These are phyloP conservation scores for Nemoura dubitans DNA, from an alignment of 2,888 invertebrate genomes.

Conservation along the genomic window DNA sequence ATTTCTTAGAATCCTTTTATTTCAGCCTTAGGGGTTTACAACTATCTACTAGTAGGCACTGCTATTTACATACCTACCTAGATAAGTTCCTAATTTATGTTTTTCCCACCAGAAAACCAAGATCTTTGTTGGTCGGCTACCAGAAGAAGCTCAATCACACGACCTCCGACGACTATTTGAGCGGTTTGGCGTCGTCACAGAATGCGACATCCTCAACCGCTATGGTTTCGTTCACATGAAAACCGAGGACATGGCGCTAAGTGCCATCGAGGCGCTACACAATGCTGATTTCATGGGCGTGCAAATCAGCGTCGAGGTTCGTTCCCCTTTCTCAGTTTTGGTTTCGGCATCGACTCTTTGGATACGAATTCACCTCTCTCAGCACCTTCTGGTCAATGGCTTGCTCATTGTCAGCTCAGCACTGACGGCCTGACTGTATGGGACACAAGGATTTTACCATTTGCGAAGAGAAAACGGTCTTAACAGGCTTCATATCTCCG, in stretches of 20 bases:
- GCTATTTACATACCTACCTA: background rate
- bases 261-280: constrained; percentile 82
- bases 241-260: constrained; percentile 80
- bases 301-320: constrained; percentile 79
- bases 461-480: too few species aligned
- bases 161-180: constrained; percentile 85
- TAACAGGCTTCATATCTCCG: too few species aligned
- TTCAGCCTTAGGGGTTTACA: too few species aligned
- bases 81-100: background rate
- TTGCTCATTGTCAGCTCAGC: too few species aligned
- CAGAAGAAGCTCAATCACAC: constrained; percentile 83
- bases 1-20: too few species aligned
- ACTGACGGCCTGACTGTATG: too few species aligned
- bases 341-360: too few species aligned
- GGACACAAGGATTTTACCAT: too few species aligned
- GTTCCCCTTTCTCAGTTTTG: too few species aligned
- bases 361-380: too few species aligned
- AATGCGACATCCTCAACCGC: constrained; percentile 93
- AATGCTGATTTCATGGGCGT: constrained; percentile 85
- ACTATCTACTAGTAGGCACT: background rate
- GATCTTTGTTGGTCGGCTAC: constrained; percentile 93
- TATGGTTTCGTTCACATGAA: constrained; percentile 95
- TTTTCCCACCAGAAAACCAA: constrained; percentile 69
- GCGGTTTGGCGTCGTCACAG: constrained; percentile 86
- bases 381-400: too few species aligned